Conservation (phyloP, 2,113 vertebrate species). For the Coryphaenoides rupestris region DNA sequence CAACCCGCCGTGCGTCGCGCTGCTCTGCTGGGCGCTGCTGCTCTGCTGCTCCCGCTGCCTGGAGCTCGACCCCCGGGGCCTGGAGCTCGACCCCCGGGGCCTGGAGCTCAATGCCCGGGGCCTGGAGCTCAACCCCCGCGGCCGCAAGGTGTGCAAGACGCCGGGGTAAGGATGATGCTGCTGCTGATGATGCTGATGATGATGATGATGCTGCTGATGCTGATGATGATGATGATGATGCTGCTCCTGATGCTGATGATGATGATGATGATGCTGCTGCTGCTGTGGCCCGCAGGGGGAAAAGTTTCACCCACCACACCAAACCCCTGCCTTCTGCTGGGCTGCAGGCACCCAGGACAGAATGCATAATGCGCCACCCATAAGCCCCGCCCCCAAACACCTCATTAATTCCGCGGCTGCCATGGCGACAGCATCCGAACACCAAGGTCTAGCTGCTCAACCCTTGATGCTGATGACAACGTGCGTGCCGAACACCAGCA, state of each 20-base stretch:
- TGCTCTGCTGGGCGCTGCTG: conserved; percentile 63
- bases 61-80: too few species aligned
- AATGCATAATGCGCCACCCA: conserved; percentile 47
- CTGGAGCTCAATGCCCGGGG: too few species aligned
- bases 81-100: too few species aligned
- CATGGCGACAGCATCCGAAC: conserved; percentile 55
- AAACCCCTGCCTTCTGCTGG: too few species aligned
- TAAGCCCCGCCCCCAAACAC: conserved; percentile 46
- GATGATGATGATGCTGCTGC: too few species aligned
- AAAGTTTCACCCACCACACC: too few species aligned
- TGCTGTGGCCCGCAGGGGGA: too few species aligned
- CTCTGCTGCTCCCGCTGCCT: conserved; percentile 58
- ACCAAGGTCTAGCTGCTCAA: conserved; percentile 34
- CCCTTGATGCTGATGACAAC: neutral
- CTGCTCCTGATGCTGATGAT: too few species aligned
- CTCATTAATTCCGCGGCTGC: conserved; percentile 62
- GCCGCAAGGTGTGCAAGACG: conserved; percentile 75
- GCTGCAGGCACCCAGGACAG: conserved; percentile 27
- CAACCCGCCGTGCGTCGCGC: conserved; percentile 55
- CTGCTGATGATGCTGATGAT: too few species aligned
- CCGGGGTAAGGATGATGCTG: conserved; percentile 72
- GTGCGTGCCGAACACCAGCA: neutral
- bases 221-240: too few species aligned
- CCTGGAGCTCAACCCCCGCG: conserved; percentile 74
- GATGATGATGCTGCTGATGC: too few species aligned